phyloP scores from a whole-genome alignment of 2,888 invertebrate species.

The Dynastes maya region DNA sequence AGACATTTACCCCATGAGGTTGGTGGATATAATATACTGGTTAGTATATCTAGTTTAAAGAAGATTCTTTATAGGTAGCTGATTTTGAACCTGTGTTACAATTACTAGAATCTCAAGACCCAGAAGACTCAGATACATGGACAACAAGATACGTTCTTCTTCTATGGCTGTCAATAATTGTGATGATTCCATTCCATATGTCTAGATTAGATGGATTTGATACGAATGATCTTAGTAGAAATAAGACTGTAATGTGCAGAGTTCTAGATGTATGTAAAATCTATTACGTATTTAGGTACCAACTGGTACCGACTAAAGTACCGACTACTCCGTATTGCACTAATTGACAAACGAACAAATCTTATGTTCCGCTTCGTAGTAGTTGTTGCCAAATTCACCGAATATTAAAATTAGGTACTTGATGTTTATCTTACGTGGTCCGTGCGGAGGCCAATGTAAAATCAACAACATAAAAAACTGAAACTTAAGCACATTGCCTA shows the following conservation, averaged over 20 bases:
- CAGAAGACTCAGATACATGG: constrained; percentile 87
- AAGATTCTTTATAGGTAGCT: constrained; percentile 75
- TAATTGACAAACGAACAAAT: no score
- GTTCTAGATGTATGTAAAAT: constrained; percentile 82
- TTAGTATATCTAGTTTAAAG: neutral
- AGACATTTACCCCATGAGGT: constrained; percentile 95
- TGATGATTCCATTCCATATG: constrained; percentile 97
- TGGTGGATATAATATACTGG: constrained; percentile 55
- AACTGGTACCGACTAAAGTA: no score
- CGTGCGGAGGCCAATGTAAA: no score
- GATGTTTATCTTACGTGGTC: no score
- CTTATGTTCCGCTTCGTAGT: no score
- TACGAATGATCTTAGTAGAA: constrained; percentile 71
- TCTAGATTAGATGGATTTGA: constrained; percentile 86
- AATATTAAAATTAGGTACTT: no score
- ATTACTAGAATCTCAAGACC: constrained; percentile 84
- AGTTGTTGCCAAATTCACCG: no score
- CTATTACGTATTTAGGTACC: no score
- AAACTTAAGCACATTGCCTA: no score
- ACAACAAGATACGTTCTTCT: constrained; percentile 85
- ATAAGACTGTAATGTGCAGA: constrained; percentile 79
- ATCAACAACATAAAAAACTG: no score
- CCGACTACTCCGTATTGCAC: no score
- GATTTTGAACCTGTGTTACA: constrained; percentile 91
- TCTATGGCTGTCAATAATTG: constrained; percentile 89